phyloP scores from a whole-genome alignment of 2,888 invertebrate genomes.

The Platycheirus rosarum region DNA sequence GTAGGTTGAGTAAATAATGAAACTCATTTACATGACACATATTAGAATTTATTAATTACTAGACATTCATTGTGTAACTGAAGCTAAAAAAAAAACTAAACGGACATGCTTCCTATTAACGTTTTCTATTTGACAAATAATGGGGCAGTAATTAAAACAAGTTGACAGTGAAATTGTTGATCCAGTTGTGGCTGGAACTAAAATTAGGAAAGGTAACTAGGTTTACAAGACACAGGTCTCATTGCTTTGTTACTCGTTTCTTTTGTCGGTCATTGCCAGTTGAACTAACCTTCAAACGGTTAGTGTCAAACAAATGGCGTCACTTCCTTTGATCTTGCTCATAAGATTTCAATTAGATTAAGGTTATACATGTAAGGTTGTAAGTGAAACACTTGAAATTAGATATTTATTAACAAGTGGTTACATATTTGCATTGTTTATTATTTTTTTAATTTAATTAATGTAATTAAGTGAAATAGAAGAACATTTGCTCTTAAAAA shows the following conservation, averaged over 20 bases:
- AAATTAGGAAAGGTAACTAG: constrained; percentile 36
- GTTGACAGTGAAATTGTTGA: constrained; percentile 9
- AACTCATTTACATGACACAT: no score
- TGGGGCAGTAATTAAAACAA: neutral
- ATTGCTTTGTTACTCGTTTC: constrained; percentile 3
- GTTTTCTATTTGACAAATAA: neutral
- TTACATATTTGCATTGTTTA: no score
- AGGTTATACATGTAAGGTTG: neutral
- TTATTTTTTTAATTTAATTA: no score
- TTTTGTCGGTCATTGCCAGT: constrained; percentile 43
- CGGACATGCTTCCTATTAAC: neutral
- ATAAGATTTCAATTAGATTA: neutral
- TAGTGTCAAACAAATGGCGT: constrained; percentile 15
- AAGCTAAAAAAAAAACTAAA: neutral
- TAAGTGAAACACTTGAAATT: no score
- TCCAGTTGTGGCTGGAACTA: neutral
- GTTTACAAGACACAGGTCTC: constrained; percentile 13
- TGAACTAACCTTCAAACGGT: neutral
- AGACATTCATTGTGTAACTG: neutral
- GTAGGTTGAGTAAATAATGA: no score
- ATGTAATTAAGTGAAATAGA: no score
- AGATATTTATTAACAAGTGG: no score
- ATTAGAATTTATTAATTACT: no score
- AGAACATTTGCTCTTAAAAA: no score
- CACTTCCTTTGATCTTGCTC: constrained; percentile 20